These are phyloP conservation scores for Drosophila sproati DNA, from an alignment of 1,140 invertebrate genomes.

Conservation along the genomic window DNA sequence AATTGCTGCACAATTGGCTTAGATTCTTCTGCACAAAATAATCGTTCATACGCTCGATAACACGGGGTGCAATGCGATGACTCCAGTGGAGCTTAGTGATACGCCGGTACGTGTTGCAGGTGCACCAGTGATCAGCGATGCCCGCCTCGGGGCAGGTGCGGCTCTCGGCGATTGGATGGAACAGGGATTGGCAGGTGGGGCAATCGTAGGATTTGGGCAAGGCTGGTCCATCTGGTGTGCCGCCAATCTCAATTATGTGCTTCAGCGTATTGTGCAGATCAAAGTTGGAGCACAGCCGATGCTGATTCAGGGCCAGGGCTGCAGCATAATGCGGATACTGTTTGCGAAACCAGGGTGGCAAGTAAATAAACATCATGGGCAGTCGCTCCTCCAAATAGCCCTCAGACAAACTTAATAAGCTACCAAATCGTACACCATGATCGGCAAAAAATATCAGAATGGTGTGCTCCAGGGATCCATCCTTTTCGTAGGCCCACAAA, in stretches of 20 bases:
- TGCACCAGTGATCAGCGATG: constrained; percentile 91
- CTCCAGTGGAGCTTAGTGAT: constrained; percentile 72
- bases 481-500: constrained; percentile 86
- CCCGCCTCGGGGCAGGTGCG: constrained; percentile 89
- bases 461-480: constrained; percentile 87
- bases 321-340: constrained; percentile 87
- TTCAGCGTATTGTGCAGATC: constrained; percentile 90
- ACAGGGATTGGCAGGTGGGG: constrained; percentile 88
- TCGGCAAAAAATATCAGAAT: constrained; percentile 94
- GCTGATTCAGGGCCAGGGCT: constrained; percentile 90
- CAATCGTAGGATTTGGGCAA: constrained; percentile 84
- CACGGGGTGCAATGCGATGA: constrained; percentile 81
- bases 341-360: constrained; percentile 90
- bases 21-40: constrained; percentile 59
- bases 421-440: constrained; percentile 95
- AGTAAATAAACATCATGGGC: constrained; percentile 91
- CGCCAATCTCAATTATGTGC: constrained; percentile 82
- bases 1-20: constrained; percentile 46
- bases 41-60: constrained; percentile 85
- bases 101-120: constrained; percentile 87
- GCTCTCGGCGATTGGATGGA: constrained; percentile 87
- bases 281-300: constrained; percentile 91
- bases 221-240: constrained; percentile 18
- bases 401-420: constrained; percentile 86
- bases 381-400: constrained; percentile 95